Conservation (phyloP, 2,113 vertebrate genomes). For the Physeter macrocephalus region DNA sequence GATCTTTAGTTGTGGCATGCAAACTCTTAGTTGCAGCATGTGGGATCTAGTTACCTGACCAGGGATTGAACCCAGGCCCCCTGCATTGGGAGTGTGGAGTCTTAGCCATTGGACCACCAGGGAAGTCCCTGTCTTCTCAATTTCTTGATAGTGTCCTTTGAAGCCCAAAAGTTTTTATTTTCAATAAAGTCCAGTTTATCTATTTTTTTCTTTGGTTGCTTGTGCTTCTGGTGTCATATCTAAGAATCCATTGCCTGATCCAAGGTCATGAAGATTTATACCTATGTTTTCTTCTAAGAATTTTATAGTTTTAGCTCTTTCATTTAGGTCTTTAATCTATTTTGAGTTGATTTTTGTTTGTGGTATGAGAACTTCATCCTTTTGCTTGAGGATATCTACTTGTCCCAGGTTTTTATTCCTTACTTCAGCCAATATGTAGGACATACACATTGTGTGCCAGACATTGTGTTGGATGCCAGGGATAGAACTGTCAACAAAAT, state of each 20-base stretch:
- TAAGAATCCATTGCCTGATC: not conserved
- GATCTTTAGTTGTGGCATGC: no score
- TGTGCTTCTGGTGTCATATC: not conserved
- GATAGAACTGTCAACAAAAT: not conserved
- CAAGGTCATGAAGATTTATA: not conserved
- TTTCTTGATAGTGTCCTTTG: not conserved
- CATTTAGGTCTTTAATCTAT: not conserved
- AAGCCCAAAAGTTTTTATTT: not conserved
- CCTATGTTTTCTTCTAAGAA: slow-evolving; percentile 5
- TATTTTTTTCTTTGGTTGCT: not conserved
- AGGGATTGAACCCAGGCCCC: no score
- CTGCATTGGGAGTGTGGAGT: no score
- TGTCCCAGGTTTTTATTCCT: slow-evolving; percentile 13
- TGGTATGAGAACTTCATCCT: not conserved
- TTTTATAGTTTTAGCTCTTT: not conserved
- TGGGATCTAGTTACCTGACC: no score
- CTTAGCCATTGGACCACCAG: no score
- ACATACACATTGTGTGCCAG: not conserved
- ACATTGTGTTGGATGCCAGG: not conserved
- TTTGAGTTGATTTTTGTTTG: not conserved
- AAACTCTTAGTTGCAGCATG: no score
- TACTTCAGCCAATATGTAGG: not conserved
- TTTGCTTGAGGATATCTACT: not conserved
- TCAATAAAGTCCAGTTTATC: not conserved
- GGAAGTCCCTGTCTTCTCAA: not conserved